Base-by-base conservation (phyloP, 2,888 invertebrate species). In the Spisula subtruncata region DNA sequence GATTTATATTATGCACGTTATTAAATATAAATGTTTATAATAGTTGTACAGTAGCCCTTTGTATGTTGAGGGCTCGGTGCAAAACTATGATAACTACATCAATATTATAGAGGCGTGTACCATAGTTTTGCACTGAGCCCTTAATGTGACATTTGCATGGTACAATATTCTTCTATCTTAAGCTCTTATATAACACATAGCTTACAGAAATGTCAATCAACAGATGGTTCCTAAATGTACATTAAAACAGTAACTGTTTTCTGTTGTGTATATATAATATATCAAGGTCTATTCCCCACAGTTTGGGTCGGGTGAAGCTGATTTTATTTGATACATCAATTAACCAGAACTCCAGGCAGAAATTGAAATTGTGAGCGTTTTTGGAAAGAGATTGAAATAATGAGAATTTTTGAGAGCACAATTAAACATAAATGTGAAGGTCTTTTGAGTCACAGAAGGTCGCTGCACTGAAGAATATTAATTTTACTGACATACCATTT, bases 151-250 rank as follows among this genome's bases (percentile, higher is more conserved):
- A 32, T 75, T 2, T 75, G 75, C 35, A 75, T 32, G 35, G 35
- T 18, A 75, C 0, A 25, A 75, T 18, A 75, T 18, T 16, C 32
- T 16, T 35, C 75, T 32, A 16, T 18, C 16, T 35, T 5, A 0
- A 18, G 18, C 35, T 75, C 18, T 35, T 14, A 75, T 35, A 32
- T 75, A 75, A 32, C 32, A 18, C 25, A 32, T 16, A 4, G 35
- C 35, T 71, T 32, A 32, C 1, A 29, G 32, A 71, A 29, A 71
- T 71, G 4, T 29, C 32, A 0, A 75, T 35, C 35, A 75, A 75
- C 75, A 75, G 75, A 75, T 75, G 75, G 75, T 75, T 75, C 25
- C 75, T 35, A n/a, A n/a, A n/a, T 32, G 35, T 35, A 75, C 14
- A 75, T 16, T 5, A 35, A 32, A 32, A 75, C 32, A 16, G 29